Conservation (phyloP, 2,113 vertebrate species). For the Myiozetetes cayanensis region DNA sequence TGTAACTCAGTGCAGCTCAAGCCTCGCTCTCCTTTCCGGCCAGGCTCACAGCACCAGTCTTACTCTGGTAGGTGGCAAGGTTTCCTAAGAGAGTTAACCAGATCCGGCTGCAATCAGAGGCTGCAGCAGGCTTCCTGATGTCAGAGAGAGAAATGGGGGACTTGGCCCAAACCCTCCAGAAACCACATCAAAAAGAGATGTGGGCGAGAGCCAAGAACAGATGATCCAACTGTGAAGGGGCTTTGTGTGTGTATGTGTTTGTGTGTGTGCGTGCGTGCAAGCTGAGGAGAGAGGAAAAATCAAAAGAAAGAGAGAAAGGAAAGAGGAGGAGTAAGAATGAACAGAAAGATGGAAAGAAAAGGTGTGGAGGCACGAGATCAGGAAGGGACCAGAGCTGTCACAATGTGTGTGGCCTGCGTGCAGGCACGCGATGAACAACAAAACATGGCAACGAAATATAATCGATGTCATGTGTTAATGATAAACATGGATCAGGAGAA, state of each 20-base stretch:
- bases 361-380: conserved; percentile 59
- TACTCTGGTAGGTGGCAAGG: conserved; percentile 51
- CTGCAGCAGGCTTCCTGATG: conserved; percentile 82
- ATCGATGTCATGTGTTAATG: conserved; percentile 14
- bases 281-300: neutral
- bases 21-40: neutral
- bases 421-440: conserved; percentile 50
- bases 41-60: neutral
- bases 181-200: conserved; percentile 81
- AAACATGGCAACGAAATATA: conserved; percentile 27
- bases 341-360: conserved; percentile 54
- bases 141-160: conserved; percentile 79
- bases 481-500: neutral
- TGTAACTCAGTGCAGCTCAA: neutral
- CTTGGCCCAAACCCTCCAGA: conserved; percentile 77
- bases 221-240: conserved; percentile 74
- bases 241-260: conserved; percentile 8
- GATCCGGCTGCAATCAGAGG: conserved; percentile 71
- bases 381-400: conserved; percentile 34
- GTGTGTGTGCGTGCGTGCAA: neutral
- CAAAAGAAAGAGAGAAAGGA: conserved; percentile 33
- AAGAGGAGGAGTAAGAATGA: conserved; percentile 33
- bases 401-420: conserved; percentile 31
- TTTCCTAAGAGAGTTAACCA: conserved; percentile 77
- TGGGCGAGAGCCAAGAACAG: conserved; percentile 73